A percentile compares a stretch with the other conserved stretches of the same genome.
Conservation (phyloP, 2,797 vertebrate species). For the Poeciliopsis gracilis region DNA sequence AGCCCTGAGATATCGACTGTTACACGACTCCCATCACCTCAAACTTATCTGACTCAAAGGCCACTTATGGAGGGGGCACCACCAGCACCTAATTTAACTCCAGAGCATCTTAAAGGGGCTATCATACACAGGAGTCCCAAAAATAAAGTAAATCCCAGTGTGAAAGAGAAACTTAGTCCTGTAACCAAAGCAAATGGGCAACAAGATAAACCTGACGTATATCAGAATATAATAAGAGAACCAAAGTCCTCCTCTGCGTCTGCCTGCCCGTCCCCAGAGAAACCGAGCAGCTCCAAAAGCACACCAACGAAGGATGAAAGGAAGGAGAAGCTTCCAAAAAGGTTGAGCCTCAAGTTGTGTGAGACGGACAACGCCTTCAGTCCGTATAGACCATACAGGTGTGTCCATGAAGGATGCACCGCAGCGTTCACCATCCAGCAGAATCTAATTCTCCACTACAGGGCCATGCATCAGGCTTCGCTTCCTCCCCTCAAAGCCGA, state of each 20-base stretch:
- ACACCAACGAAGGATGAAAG: constrained; percentile 72
- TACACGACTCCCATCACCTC: constrained; percentile 67
- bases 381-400: constrained; percentile 94
- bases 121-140: constrained; percentile 55
- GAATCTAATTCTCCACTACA: constrained; percentile 97
- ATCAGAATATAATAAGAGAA: constrained; percentile 54
- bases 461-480: constrained; percentile 95
- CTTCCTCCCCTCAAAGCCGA: constrained; percentile 77
- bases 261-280: constrained; percentile 65
- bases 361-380: constrained; percentile 84
- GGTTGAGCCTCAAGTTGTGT: constrained; percentile 68
- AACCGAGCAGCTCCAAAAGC: constrained; percentile 77
- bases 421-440: constrained; percentile 98
- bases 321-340: constrained; percentile 70
- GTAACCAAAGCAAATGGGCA: constrained; percentile 46
- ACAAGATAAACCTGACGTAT: constrained; percentile 39
- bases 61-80: constrained; percentile 39
- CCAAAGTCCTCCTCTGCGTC: constrained; percentile 47
- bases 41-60: constrained; percentile 58
- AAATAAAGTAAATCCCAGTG: constrained; percentile 54
- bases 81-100: constrained; percentile 27
- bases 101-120: constrained; percentile 37
- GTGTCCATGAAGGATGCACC: constrained; percentile 96
- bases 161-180: constrained; percentile 60
- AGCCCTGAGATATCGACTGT: constrained; percentile 63